Base-by-base conservation (phyloP, 2,797 vertebrate species). In the Intellagama lesueurii region DNA sequence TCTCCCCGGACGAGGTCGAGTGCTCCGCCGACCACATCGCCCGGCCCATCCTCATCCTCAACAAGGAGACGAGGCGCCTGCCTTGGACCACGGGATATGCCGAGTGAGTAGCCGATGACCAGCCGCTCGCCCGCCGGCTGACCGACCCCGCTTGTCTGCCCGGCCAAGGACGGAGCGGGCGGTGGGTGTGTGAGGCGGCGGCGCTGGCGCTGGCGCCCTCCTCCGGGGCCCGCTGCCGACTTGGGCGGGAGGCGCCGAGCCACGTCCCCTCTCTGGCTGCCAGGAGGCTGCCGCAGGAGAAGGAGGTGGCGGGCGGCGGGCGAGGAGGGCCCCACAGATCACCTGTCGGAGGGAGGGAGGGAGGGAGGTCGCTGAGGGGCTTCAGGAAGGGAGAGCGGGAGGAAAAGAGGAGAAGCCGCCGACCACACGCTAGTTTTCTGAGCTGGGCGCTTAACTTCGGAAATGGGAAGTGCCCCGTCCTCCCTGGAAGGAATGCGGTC, bases 11-110 rank as follows among this genome's bases (percentile, higher is more conserved):
- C 94, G 98, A 99, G 97, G 94, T 99, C 19, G 98, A 99, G 96
- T 98, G 99, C 96, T 98, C 98, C 84, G 98, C 98, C 80, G 99
- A 99, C 92, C 99, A 99, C 96, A 97, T 98, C 52, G 97, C 98
- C 78, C 97, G 99, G 94, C 98, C 98, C 93, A 98, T 99, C 96
- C 98, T 99, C 93, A 98, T 98, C 88, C 96, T 98, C 94, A 96
- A 97, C 90, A 98, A 98, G 97, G 98, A 99, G 96, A 98, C 95
- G 88, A 96, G 95, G 93, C 94, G 98, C 93, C 96, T 99, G 96
- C 98, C 98, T 64, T 99, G 99, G 98, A 96, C 97, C 96, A 98
- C 98, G 49, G 99, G 99, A 90, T 99, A 99, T 94, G 99, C 99
- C 80, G 99, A 99, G 99, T 99, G 97, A 99, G 99, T 98, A 95